Base-by-base conservation (phyloP, 2,113 vertebrate species). In the Pituophis catenifer region DNA sequence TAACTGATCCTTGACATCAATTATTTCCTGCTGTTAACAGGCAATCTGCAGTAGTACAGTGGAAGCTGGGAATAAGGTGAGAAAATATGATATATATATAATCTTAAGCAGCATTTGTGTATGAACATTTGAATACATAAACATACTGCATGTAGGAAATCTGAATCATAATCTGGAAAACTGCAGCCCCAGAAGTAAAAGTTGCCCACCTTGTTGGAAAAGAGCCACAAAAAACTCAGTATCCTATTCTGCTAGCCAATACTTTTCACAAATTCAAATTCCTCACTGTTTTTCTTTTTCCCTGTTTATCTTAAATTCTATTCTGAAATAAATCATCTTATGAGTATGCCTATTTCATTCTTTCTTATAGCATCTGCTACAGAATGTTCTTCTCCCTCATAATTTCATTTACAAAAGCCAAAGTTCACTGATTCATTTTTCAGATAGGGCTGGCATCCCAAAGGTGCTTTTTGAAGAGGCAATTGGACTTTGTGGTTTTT, bases 331-430 rank as follows among this genome's bases (percentile, higher is more conserved):
- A 94, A 91, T 57, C 89, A 70, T 87, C 90, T 29, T 89, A 9
- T 2, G 26, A 29, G 5, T 29, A 26, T 12, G 5, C 57, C 10
- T 38, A 19, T 23, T 44, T 53, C 58, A 11, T 8, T 53, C 19
- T n/a, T 87, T 55, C 21, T 38, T 75, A 89, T 4, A 65, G 52
- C 21, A 2, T 70, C 55, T 88, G 54, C 48, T 54, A 75, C 29
- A 75, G 62, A 85, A 57, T 55, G 54, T 44, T 55, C 21, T 17
- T n/a, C 50, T 58, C 4, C 48, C 13, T 11, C 86, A 19, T 38
- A 57, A 57, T 54, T 93, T 15, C 90, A 89, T 57, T 24, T 44
- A 54, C 86, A 89, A 95, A 89, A 0, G 90, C 26, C 90, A 93
- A 62, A 21, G 44, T 55, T n/a, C 33, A 92, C 58, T 52, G 10